Evolutionary conservation across 1,140 invertebrate genomes (phyloP), one percentile per base, ranked within the genome.

Genomic region (Ganaspis sp.): DNA sequence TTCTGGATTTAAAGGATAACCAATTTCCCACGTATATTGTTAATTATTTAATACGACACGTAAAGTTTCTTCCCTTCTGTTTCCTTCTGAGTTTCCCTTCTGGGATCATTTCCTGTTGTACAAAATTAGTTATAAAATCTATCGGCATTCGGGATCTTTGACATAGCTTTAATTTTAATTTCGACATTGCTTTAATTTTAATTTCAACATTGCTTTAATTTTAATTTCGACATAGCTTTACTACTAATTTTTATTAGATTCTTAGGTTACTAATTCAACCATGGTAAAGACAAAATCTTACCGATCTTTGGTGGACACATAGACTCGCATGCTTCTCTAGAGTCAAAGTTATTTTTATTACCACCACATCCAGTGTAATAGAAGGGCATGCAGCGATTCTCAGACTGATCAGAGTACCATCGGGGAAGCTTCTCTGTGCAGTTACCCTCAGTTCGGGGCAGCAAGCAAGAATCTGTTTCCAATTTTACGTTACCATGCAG

Each of bases 361-460:
- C 97, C 97, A 82, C 94, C 94, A 92, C 97, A 98, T 79, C 98
- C 98, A 76, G 94, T 95, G 92, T 97, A 99, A 93, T 98, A 98
- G 93, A 99, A 99, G 58, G 97, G 96, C 92, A 96, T 93, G 93
- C 98, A 99, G 74, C 95, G 93, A 88, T 97, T 96, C 88, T 97
- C 95, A 37, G 93, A 92, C 58, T 93, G 92, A 88, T 98, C 96
- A 92, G 96, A 99, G 90, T 95, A 96, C 97, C 97, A 99, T 81
- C 93, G 92, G 34, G 96, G 92, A 70, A 94, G 88, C 80, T 94
- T 94, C 82, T 96, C 94, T 58, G 93, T 93, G 92, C 97, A 98
- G 87, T 94, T 94, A 90, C 97, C 97, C 82, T 93, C 93, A 77
- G 94, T 93, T 90, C 95, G 94, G 78, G 95, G 94, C 86, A 96